These are phyloP conservation scores for Philopotamus ludificatus DNA, from an alignment of 1,140 invertebrate species.

Conservation along the genomic window DNA sequence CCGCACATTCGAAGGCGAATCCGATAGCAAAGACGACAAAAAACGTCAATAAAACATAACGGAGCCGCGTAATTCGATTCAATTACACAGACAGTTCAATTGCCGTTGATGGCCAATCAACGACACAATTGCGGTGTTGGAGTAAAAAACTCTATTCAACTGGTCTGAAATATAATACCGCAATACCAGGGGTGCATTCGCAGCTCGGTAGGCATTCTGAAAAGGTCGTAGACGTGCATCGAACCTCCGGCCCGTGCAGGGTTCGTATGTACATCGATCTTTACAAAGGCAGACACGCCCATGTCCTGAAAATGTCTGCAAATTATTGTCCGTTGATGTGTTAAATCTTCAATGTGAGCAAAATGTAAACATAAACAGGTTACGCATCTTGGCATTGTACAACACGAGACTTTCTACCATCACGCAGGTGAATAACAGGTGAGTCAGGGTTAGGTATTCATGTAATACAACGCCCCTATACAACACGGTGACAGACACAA, in stretches of 20 bases:
- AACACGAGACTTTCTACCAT: background rate
- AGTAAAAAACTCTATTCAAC: background rate
- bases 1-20: no score
- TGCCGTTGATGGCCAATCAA: no score
- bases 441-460: background rate
- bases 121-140: background rate
- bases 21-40: no score
- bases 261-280: background rate
- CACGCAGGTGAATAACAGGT: slow-evolving; percentile 8
- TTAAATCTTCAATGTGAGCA: background rate
- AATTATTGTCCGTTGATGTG: background rate
- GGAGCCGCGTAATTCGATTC: no score
- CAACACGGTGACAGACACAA: no score
- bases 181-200: background rate
- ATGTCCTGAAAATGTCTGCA: background rate
- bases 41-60: no score
- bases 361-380: background rate
- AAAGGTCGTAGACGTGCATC: slow-evolving; percentile 29
- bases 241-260: slow-evolving; percentile 8
- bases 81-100: background rate
- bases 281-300: background rate
- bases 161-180: background rate
- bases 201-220: background rate
- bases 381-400: background rate
- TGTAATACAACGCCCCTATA: no score